Evolutionary conservation across 2,888 invertebrate species (phyloP).

Genomic region (Lomographa bimaculata): DNA sequence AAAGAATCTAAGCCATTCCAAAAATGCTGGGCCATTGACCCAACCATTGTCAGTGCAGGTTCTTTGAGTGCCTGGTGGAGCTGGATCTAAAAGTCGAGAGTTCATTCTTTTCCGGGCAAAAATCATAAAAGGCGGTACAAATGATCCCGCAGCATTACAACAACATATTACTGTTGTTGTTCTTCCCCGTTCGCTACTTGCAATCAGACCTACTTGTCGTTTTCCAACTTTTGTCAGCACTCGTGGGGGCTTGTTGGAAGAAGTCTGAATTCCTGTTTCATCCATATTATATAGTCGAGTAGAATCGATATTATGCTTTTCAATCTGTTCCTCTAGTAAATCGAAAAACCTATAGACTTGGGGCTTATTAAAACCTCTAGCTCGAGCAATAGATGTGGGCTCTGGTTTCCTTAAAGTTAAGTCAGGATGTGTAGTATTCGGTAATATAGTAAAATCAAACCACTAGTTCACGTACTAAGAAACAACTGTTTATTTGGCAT

Average conservation of each 20-base stretch:
- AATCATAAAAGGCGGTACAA: conserved; percentile 2
- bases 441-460: too few relatives aligned
- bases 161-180: conserved; percentile 8
- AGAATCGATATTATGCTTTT: conserved; percentile 24
- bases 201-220: conserved; percentile 1
- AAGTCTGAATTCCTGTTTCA: conserved; percentile 2
- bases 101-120: conserved; percentile 3
- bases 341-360: conserved; percentile 25
- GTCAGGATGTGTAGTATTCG: too few relatives aligned
- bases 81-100: conserved; percentile 16
- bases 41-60: conserved; percentile 2
- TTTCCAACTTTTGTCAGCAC: background rate
- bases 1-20: conserved; percentile 3
- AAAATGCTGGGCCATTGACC: background rate
- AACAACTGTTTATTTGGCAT: too few relatives aligned
- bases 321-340: conserved; percentile 10
- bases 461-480: too few relatives aligned
- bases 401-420: conserved; percentile 18
- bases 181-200: conserved; percentile 4
- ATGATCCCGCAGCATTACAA: conserved; percentile 7
- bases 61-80: background rate
- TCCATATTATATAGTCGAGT: conserved; percentile 26
- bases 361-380: conserved; percentile 27
- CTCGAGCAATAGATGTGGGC: conserved; percentile 25
- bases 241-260: conserved; percentile 23